phyloP scores from a whole-genome alignment of 2,113 vertebrate genomes.

The Pseudolaguvia tuberculata region DNA sequence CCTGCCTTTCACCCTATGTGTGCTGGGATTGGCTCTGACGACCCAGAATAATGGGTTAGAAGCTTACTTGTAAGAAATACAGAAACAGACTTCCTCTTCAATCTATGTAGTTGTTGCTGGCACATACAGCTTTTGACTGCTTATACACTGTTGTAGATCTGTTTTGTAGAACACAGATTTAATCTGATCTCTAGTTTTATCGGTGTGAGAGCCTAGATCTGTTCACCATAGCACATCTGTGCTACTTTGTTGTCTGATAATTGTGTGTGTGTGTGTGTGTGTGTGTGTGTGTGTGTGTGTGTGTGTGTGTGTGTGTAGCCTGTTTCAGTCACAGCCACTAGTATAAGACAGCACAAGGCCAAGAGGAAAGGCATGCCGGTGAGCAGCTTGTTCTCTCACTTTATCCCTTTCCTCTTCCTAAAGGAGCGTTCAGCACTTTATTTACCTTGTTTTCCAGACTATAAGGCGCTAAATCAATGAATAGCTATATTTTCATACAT shows the following conservation, averaged over 20 bases:
- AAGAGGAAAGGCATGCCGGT: slow-evolving; percentile 56
- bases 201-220: slow-evolving; percentile 23
- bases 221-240: slow-evolving; percentile 1
- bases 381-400: slow-evolving; percentile 36
- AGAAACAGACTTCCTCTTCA: no score
- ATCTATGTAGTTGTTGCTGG: no score
- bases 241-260: neutral
- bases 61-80: no score
- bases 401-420: neutral
- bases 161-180: no score
- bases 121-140: no score
- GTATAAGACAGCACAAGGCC: slow-evolving; percentile 57
- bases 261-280: slow-evolving; percentile 29
- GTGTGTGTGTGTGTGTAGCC: slow-evolving; percentile 57
- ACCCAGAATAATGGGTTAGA: no score
- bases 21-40: no score
- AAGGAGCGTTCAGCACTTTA: neutral
- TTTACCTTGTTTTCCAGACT: no score
- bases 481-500: no score
- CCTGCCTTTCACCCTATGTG: no score
- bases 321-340: slow-evolving; percentile 60
- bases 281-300: slow-evolving; percentile 33
- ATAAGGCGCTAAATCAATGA: no score
- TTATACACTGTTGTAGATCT: neutral
- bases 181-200: no score